Evolutionary conservation across 2,113 vertebrate genomes (phyloP), one percentile per base, ranked within the genome.

Genomic region (Xerus inauris): DNA sequence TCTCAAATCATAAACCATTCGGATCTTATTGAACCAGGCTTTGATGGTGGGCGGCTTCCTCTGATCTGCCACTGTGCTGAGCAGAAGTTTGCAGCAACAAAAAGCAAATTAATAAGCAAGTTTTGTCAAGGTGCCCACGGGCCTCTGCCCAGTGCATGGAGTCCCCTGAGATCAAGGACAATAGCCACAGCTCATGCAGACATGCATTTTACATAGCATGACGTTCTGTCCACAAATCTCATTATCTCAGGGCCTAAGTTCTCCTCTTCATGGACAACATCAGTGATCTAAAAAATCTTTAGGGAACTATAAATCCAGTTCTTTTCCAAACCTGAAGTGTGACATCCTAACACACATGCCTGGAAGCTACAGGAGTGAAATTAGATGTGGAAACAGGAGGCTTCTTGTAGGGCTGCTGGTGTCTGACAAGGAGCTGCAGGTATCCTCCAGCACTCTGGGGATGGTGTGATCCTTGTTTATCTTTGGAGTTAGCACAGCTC

Each of bases 1-100:
- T 95, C 89, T 97, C 77, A 73, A 97, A 87, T 96, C 94, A 83
- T 54, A 93, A 69, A 51, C 57, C 0, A 0, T 87, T 91, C 47
- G 3, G 72, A 42, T 95, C 89, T 67, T 91, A 91, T 1, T 38
- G 92, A 96, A 87, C 30, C 79, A 94, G 91, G 83, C 73, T 94
- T 47, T 54, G 80, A 92, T 2, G 51, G 97, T 35, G 38, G 94
- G 93, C 0, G 7, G 64, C n/a, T 81, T 84, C 87, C 47, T 90
- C 65, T 35, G 81, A 90, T 79, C 20, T 0, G 64, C 40, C 1
- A n/a, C 64, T 20, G 0, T 3, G 42, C 81, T 16, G n/a, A 95
- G 83, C 49, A 28, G 54, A 96, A 75, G 54, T 85, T 81, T 13
- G 45, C 51, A 81, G 94, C 17, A 24, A 35, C 0, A 0, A 62